Conservation (phyloP, 2,113 vertebrate genomes). For the Natator depressus region DNA sequence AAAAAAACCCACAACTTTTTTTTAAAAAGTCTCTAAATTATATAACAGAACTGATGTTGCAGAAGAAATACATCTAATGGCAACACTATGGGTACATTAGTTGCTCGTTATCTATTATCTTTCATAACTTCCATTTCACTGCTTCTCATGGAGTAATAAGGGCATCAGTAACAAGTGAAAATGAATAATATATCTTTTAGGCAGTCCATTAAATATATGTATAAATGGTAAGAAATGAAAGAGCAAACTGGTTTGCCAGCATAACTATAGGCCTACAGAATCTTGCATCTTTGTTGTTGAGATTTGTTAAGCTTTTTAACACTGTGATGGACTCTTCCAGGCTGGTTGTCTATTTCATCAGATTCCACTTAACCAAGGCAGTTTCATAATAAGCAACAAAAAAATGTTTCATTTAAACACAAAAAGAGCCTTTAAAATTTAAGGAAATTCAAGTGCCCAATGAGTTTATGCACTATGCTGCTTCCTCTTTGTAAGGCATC, state of each 20-base stretch:
- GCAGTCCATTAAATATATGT: background rate
- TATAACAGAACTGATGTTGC: background rate
- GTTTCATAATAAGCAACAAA: background rate
- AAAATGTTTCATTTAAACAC: background rate
- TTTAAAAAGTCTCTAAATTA: background rate
- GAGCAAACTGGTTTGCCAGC: background rate
- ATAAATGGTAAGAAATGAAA: background rate
- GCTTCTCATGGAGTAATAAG: background rate
- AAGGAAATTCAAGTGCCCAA: background rate
- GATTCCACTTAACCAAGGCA: background rate
- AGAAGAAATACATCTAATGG: background rate
- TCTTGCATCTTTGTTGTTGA: background rate
- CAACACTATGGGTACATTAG: conserved; percentile 11
- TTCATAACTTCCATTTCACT: background rate
- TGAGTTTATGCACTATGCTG: background rate
- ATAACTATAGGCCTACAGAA: background rate
- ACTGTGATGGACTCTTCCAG: background rate
- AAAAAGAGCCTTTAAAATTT: conserved; percentile 6
- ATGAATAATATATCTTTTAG: background rate
- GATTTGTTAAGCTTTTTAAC: conserved; percentile 3
- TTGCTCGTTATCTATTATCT: conserved; percentile 28
- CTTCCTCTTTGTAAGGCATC: background rate
- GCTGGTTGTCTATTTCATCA: conserved; percentile 24
- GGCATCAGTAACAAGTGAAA: background rate
- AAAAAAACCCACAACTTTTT: background rate